phyloP scores from a whole-genome alignment of 2,797 vertebrate genomes.

The Ctenopoma multispine region DNA sequence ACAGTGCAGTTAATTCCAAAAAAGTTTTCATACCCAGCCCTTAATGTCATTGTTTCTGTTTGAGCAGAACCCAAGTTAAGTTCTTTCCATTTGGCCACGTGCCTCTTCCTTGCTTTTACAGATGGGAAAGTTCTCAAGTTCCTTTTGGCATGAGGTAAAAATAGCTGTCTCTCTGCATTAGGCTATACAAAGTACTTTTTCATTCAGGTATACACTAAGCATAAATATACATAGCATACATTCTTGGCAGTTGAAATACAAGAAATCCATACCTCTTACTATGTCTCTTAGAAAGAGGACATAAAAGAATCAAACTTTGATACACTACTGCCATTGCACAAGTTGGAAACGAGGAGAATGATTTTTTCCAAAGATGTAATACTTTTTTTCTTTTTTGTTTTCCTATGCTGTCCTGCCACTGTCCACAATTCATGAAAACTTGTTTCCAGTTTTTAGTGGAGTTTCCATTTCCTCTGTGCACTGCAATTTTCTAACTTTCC shows the following conservation, averaged over 20 bases:
- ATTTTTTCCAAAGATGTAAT: neutral
- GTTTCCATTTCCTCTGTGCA: neutral
- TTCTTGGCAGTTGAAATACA: neutral
- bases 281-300: neutral
- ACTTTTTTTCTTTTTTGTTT: neutral
- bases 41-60: conserved; percentile 2
- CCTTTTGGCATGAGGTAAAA: conserved; percentile 16
- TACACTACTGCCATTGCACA: neutral
- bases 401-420: neutral
- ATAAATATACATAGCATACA: neutral
- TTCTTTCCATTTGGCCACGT: conserved; percentile 24
- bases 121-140: conserved; percentile 32
- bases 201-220: neutral
- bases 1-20: neutral
- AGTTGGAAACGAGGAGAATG: neutral
- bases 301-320: too few relatives aligned
- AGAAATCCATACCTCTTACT: neutral
- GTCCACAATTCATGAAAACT: neutral
- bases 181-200: neutral
- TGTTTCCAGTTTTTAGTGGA: neutral
- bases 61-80: neutral
- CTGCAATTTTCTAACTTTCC: neutral
- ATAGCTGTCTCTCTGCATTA: neutral
- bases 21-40: neutral
- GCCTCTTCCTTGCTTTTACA: neutral